Conservation (phyloP, 2,113 vertebrate species). For the Myiopsitta monachus region DNA sequence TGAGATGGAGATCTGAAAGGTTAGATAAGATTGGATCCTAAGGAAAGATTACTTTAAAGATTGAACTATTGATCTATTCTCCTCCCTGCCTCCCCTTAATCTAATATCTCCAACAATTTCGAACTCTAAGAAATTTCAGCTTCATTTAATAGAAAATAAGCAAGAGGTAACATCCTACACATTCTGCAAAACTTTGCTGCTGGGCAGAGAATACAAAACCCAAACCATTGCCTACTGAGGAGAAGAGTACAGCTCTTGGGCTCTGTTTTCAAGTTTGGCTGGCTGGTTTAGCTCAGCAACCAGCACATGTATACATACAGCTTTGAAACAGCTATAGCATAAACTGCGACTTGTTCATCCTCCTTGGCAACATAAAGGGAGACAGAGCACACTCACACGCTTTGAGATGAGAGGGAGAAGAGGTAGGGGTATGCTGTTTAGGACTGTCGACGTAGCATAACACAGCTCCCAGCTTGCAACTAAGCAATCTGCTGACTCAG, state of each 20-base stretch:
- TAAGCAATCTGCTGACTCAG: background rate
- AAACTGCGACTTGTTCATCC: background rate
- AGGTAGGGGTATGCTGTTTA: background rate
- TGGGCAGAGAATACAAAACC: background rate
- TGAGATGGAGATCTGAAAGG: background rate
- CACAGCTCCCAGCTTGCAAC: fast-evolving
- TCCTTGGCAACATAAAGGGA: background rate
- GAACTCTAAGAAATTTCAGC: background rate
- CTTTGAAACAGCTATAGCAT: background rate
- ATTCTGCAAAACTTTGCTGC: background rate
- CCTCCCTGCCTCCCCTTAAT: background rate
- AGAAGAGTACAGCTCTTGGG: background rate
- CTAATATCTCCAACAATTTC: background rate
- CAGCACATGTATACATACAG: fast-evolving
- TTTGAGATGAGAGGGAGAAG: background rate
- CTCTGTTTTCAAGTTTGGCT: background rate
- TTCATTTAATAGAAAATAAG: background rate
- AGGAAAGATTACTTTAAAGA: background rate
- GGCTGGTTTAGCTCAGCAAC: background rate
- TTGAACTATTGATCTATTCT: background rate
- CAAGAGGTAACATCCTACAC: background rate
- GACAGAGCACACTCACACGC: fast-evolving
- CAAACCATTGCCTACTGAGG: background rate
- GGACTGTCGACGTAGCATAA: fast-evolving
- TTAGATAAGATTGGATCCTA: background rate